A percentile compares a stretch with the other conserved stretches of the same genome.
These are phyloP conservation scores for Tribolium castaneum DNA, from an alignment of 1,140 invertebrate genomes.

Conservation along the genomic window DNA sequence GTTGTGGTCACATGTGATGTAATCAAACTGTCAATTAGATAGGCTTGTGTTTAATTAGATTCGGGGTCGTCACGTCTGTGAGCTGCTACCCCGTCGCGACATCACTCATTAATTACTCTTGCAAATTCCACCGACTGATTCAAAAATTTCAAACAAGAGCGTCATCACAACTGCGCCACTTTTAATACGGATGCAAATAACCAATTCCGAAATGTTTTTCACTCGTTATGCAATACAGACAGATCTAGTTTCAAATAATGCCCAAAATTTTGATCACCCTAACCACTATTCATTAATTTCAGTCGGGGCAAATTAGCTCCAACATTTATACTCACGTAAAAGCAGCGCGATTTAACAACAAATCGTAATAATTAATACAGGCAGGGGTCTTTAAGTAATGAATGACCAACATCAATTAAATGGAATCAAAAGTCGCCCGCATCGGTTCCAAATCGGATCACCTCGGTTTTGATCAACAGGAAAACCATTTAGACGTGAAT, in stretches of 20 bases:
- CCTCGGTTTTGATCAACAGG: conserved; percentile 13
- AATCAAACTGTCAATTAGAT: conserved; percentile 56
- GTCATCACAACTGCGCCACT: neutral
- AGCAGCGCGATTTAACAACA: conserved; percentile 4
- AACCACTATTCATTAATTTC: neutral
- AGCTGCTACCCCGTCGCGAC: conserved; percentile 44
- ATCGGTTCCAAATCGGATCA: conserved; percentile 5
- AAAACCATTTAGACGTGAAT: conserved; percentile 33
- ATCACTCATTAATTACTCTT: conserved; percentile 47
- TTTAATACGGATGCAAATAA: neutral
- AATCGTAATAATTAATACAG: conserved; percentile 16
- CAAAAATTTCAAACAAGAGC: conserved; percentile 29
- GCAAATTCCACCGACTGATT: conserved; percentile 29
- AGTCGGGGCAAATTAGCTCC: neutral
- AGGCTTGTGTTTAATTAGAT: conserved; percentile 53
- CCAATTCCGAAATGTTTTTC: neutral
- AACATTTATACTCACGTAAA: neutral
- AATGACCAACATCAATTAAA: conserved; percentile 36
- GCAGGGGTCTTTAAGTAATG: conserved; percentile 25
- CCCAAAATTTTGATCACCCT: neutral
- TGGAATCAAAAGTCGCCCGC: neutral
- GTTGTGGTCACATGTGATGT: conserved; percentile 51
- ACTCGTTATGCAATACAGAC: neutral
- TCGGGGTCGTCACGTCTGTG: conserved; percentile 48
- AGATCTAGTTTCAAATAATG: no score